A percentile compares a stretch with the other conserved stretches of the same genome.
Evolutionary conservation across 2,113 vertebrate species (phyloP).

Genomic region (Chrysochloris asiatica): DNA sequence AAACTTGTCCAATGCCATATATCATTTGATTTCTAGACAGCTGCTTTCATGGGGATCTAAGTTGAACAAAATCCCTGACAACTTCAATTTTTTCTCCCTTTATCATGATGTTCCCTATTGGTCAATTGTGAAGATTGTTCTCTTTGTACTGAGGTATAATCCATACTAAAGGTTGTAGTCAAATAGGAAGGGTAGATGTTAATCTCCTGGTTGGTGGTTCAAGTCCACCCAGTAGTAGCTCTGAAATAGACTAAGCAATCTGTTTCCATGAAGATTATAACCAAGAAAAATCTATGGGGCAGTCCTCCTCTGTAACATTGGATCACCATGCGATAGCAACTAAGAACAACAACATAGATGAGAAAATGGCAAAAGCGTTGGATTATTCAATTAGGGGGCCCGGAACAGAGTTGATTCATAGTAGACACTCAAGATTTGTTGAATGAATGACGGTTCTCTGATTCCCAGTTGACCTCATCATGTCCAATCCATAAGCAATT

Average conservation of each 20-base stretch:
- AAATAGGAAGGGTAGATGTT: neutral
- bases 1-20: no score
- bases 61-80: no score
- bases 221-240: neutral
- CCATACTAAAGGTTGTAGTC: no score
- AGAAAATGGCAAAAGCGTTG: neutral
- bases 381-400: neutral
- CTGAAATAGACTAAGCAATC: neutral
- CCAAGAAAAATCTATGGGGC: neutral
- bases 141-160: no score
- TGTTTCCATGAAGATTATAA: neutral
- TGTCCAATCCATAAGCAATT: neutral
- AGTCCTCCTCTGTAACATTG: neutral
- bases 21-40: no score
- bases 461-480: neutral
- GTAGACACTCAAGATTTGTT: neutral
- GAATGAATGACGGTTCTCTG: slow-evolving; percentile 12
- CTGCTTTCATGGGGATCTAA: no score
- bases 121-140: no score
- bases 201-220: neutral
- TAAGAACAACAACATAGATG: neutral
- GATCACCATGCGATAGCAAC: neutral
- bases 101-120: no score
- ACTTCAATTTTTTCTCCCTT: no score
- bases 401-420: neutral